phyloP scores from a whole-genome alignment of 2,888 invertebrate genomes.

The Romanomermis culicivorax region DNA sequence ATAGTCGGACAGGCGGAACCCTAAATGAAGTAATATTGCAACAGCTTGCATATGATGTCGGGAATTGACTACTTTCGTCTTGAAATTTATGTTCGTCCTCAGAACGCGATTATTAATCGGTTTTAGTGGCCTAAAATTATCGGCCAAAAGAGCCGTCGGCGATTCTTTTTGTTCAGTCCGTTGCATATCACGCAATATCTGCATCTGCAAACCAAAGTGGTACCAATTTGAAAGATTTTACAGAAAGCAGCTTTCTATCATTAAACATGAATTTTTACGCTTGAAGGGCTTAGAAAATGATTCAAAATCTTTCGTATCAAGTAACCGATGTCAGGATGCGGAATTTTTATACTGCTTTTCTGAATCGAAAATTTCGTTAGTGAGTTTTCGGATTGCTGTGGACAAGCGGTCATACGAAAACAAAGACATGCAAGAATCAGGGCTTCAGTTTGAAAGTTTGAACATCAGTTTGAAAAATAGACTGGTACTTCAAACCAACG shows the following conservation, averaged over 20 bases:
- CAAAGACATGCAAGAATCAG: no score
- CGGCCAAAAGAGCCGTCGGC: slow-evolving; percentile 42
- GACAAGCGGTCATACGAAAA: no score
- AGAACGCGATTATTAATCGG: slow-evolving; percentile 76
- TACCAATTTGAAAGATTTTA: background rate
- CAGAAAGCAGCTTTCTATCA: no score
- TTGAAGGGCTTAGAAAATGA: no score
- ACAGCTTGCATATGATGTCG: no score
- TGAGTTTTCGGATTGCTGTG: no score
- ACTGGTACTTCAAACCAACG: background rate
- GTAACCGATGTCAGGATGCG: no score
- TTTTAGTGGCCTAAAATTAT: slow-evolving; percentile 81
- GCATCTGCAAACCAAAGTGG: slow-evolving; percentile 17
- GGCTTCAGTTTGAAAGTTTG: no score
- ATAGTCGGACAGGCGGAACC: slow-evolving; percentile 15
- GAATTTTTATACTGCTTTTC: background rate
- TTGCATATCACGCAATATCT: slow-evolving; percentile 24
- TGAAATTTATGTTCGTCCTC: slow-evolving; percentile 88
- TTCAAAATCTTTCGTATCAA: no score
- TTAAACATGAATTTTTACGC: no score
- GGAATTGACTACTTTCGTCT: slow-evolving; percentile 3
- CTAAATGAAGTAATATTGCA: background rate
- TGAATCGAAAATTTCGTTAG: background rate
- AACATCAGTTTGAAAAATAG: no score
- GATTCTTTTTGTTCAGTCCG: slow-evolving; percentile 20